Evolutionary conservation across 2,113 vertebrate species (phyloP).

Genomic region (Engraulis encrasicolus): DNA sequence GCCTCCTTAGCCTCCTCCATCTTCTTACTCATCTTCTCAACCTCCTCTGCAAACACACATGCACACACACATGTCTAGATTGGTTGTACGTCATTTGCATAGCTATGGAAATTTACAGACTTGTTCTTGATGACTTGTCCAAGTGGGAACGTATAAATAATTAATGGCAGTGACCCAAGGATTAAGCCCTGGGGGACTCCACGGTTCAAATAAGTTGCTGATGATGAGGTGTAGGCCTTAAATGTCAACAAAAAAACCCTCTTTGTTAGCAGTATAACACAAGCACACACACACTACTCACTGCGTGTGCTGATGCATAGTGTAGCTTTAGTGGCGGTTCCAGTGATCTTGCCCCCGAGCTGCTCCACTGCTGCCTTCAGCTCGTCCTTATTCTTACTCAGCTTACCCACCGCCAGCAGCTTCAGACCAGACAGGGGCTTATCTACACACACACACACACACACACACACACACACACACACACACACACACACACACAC

Average conservation of each 20-base stretch:
- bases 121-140: too few species aligned
- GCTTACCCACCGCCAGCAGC: constrained; percentile 86
- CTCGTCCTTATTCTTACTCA: constrained; percentile 91
- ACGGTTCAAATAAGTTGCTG: too few species aligned
- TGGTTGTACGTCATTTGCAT: too few species aligned
- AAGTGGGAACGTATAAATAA: too few species aligned
- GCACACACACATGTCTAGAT: background rate
- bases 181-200: too few species aligned
- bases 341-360: constrained; percentile 87
- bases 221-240: too few species aligned
- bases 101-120: too few species aligned
- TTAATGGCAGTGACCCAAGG: too few species aligned
- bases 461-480: background rate
- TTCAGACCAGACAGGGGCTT: constrained; percentile 91
- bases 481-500: background rate
- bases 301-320: constrained; percentile 92
- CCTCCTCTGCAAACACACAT: constrained; percentile 80
- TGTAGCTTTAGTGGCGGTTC: constrained; percentile 83
- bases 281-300: constrained; percentile 68
- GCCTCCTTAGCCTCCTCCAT: constrained; percentile 93
- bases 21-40: constrained; percentile 96
- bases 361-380: constrained; percentile 84
- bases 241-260: too few species aligned
- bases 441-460: constrained; percentile 64
- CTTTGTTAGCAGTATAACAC: too few species aligned